A percentile compares a stretch with the other conserved stretches of the same genome.
Evolutionary conservation across 2,113 vertebrate species (phyloP).

Genomic region (Scopus umbretta): DNA sequence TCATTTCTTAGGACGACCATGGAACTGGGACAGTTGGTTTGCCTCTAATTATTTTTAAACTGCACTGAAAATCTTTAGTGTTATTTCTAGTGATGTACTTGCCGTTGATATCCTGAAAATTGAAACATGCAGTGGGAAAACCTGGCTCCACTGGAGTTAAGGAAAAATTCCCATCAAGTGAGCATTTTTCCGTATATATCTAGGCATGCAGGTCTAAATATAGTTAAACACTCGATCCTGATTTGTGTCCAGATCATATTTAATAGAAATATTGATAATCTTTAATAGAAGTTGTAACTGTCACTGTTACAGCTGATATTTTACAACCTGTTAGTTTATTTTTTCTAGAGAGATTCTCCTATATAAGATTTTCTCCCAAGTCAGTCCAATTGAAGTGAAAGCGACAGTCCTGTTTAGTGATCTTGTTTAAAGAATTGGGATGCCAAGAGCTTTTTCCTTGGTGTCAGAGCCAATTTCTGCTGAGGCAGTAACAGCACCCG

Average conservation of each 20-base stretch:
- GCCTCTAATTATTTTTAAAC: neutral
- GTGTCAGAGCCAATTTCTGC: neutral
- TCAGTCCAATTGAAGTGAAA: neutral
- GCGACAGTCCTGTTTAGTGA: neutral
- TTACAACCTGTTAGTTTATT: neutral
- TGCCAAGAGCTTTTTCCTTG: neutral
- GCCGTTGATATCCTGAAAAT: neutral
- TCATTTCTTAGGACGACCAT: neutral
- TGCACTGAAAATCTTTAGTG: neutral
- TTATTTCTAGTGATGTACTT: neutral
- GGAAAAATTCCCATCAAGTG: neutral
- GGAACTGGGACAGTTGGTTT: neutral
- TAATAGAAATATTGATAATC: neutral
- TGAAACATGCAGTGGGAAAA: neutral
- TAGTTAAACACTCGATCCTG: neutral
- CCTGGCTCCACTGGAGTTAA: neutral
- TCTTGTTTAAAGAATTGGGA: neutral
- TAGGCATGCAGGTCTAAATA: neutral
- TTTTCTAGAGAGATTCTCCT: neutral
- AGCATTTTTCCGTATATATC: neutral
- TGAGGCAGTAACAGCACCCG: neutral
- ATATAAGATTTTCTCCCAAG: neutral
- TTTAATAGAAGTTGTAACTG: neutral
- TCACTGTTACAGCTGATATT: neutral
- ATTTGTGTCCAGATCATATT: neutral